Percentiles rank a stretch among this genome's conserved stretches.
phyloP scores from a whole-genome alignment of 2,888 invertebrate genomes.

The Mycalesis mineus region DNA sequence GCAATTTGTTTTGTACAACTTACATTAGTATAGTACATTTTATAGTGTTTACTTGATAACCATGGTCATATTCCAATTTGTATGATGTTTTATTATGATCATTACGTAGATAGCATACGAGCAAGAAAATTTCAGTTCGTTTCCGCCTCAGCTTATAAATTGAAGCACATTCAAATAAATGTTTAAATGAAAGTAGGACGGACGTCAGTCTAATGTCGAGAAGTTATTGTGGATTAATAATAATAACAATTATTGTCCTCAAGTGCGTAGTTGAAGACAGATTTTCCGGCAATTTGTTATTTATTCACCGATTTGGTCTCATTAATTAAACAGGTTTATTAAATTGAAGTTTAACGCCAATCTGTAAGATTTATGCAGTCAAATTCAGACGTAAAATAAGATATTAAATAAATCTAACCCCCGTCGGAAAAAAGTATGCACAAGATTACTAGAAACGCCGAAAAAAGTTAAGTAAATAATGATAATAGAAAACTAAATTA shows the following conservation, averaged over 20 bases:
- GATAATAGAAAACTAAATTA: too few species aligned
- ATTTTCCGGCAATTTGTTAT: neutral
- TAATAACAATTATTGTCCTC: neutral
- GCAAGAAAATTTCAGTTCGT: neutral
- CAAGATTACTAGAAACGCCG: too few species aligned
- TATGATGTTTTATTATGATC: too few species aligned
- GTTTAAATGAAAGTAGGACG: constrained; percentile 27
- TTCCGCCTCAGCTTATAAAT: neutral
- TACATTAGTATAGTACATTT: too few species aligned
- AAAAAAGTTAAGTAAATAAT: too few species aligned
- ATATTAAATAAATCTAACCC: too few species aligned
- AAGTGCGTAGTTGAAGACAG: neutral
- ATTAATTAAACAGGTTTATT: neutral
- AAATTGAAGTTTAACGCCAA: neutral
- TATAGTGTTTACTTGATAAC: too few species aligned
- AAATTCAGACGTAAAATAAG: too few species aligned
- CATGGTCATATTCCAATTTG: too few species aligned
- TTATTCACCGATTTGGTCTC: neutral
- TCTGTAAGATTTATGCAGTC: neutral
- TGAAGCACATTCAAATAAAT: neutral
- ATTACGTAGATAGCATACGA: too few species aligned
- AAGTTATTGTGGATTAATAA: constrained; percentile 30
- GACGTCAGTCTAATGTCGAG: constrained; percentile 30
- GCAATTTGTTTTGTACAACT: too few species aligned
- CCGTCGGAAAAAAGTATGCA: too few species aligned